Percentiles rank a stretch among this genome's conserved stretches.
These are phyloP conservation scores for Notothenia rossii DNA, from an alignment of 2,113 vertebrate species.

Conservation along the genomic window DNA sequence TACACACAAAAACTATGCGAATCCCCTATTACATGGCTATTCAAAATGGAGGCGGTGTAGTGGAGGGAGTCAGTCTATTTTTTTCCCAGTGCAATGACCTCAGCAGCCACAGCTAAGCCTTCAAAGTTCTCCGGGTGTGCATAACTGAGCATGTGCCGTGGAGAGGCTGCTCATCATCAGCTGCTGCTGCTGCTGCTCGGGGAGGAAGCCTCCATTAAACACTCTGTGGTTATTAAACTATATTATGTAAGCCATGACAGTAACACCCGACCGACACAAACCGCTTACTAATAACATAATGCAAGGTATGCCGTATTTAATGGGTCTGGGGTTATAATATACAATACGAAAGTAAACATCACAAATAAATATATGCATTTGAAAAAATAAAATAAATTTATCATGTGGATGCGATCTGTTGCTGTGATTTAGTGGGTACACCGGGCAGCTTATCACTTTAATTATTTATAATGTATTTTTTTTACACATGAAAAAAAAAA, in stretches of 20 bases:
- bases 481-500: no score
- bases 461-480: no score
- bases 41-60: conserved; percentile 99
- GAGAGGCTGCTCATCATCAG: conserved; percentile 40
- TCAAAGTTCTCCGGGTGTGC: conserved; percentile 92
- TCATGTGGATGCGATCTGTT: no score
- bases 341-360: background rate
- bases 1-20: conserved; percentile 85
- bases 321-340: background rate
- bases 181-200: conserved; percentile 29
- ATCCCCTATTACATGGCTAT: conserved; percentile 89
- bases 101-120: conserved; percentile 95
- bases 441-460: no score
- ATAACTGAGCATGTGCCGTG: conserved; percentile 97
- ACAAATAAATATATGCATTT: no score
- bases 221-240: conserved; percentile 34
- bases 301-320: background rate
- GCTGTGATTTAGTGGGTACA: no score
- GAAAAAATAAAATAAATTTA: no score
- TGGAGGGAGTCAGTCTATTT: conserved; percentile 86
- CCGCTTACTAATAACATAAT: background rate
- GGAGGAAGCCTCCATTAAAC: conserved; percentile 56
- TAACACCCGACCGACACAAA: background rate
- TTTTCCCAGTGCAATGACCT: conserved; percentile 90
- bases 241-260: conserved; percentile 38